Evolutionary conservation across 1,140 invertebrate species (phyloP).

Genomic region (Tribolium madens): DNA sequence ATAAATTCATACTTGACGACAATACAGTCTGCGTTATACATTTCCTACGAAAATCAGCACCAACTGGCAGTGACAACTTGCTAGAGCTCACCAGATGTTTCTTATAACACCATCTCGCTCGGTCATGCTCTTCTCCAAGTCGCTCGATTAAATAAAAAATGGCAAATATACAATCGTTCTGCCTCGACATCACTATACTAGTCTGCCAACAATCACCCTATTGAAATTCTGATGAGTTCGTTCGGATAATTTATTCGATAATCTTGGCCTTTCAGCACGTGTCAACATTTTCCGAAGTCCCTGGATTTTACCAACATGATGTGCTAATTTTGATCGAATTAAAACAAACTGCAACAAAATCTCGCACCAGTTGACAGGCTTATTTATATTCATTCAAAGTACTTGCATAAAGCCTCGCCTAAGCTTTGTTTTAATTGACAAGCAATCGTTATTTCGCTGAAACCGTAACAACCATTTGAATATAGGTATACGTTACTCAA

Average conservation of each 20-base stretch:
- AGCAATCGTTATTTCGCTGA: not conserved
- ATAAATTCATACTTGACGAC: too few relatives aligned
- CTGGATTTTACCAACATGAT: not conserved
- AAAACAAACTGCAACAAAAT: not conserved
- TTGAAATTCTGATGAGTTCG: not conserved
- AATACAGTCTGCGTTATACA: too few relatives aligned
- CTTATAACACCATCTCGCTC: not conserved
- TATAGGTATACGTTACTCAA: not conserved
- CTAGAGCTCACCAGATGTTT: not conserved
- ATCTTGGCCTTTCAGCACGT: not conserved
- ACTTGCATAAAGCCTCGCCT: not conserved
- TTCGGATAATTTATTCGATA: not conserved
- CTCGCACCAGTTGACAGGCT: not conserved
- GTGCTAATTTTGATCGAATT: not conserved
- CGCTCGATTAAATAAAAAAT: not conserved
- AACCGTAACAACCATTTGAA: not conserved
- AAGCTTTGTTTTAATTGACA: not conserved
- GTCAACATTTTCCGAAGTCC: not conserved
- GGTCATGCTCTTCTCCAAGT: not conserved
- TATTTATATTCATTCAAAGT: not conserved
- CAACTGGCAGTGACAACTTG: not conserved
- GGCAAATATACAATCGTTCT: not conserved
- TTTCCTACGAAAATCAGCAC: too few relatives aligned
- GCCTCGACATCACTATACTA: not conserved
- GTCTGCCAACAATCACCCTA: not conserved